A percentile compares a stretch with the other conserved stretches of the same genome.
These are phyloP conservation scores for Arctocebus calabarensis DNA, from an alignment of 2,797 vertebrate genomes.

Conservation along the genomic window DNA sequence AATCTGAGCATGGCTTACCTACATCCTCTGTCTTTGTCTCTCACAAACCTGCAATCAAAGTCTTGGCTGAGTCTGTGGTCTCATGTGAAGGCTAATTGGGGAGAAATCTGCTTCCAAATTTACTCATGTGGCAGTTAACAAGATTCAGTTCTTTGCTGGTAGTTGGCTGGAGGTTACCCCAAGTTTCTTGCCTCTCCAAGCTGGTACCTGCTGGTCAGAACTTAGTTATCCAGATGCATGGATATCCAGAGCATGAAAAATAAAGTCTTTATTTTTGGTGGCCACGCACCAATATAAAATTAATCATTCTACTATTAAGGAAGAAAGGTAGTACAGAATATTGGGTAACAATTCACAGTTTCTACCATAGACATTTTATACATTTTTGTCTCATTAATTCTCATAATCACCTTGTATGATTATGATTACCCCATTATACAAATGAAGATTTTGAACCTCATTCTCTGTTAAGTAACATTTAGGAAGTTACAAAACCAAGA, in stretches of 20 bases:
- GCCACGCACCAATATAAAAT: conserved; percentile 15
- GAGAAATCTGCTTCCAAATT: neutral
- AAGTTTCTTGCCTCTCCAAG: neutral
- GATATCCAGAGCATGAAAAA: neutral
- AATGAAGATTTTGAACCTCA: conserved; percentile 19
- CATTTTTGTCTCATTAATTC: neutral
- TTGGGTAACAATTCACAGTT: neutral
- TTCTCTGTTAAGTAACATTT: conserved; percentile 20
- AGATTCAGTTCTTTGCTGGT: neutral
- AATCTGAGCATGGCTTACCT: neutral
- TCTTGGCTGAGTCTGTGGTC: neutral
- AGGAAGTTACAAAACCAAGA: conserved; percentile 1
- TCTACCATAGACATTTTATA: neutral
- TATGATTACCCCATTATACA: neutral
- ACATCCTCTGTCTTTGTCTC: neutral
- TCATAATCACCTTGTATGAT: neutral
- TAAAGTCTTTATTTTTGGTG: neutral
- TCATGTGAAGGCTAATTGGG: neutral
- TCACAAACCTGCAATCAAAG: conserved; percentile 6
- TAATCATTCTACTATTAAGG: conserved; percentile 9
- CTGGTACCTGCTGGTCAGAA: neutral
- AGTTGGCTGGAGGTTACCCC: neutral
- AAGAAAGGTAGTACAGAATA: neutral
- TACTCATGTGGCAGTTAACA: neutral
- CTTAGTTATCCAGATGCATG: neutral